Conservation (phyloP, 2,888 invertebrate genomes). For the Volucella bombylans region DNA sequence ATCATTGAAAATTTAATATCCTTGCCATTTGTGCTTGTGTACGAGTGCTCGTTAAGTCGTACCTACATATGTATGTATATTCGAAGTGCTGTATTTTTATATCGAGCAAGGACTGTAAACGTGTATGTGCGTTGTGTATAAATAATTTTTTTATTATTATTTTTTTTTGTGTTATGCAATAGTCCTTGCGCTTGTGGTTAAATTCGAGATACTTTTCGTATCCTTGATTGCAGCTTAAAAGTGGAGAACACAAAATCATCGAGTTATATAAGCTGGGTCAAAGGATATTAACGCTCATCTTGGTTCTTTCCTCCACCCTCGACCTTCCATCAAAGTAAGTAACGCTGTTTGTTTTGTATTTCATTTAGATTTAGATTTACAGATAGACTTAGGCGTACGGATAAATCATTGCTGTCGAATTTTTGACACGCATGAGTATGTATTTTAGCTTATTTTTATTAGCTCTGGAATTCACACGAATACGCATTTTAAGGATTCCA, state of each 20-base stretch:
- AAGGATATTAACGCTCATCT: constrained; percentile 36
- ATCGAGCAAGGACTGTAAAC: neutral
- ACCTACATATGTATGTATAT: too few species aligned
- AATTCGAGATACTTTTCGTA: constrained; percentile 23
- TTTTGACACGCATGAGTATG: constrained; percentile 23
- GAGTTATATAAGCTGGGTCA: constrained; percentile 45
- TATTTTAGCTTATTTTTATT: neutral
- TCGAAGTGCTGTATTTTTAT: neutral
- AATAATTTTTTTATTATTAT: neutral
- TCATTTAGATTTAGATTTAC: neutral
- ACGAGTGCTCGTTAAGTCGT: neutral
- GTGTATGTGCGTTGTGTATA: constrained; percentile 15
- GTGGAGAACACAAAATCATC: neutral
- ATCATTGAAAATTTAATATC: constrained; percentile 15
- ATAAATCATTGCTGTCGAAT: constrained; percentile 14
- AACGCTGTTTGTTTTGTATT: constrained; percentile 30
- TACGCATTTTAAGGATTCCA: too few species aligned
- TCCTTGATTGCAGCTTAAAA: constrained; percentile 11
- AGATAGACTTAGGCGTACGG: too few species aligned
- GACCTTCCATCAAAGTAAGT: constrained; percentile 39
- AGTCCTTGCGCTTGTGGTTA: constrained; percentile 11
- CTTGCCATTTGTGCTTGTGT: constrained; percentile 5
- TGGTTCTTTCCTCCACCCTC: neutral
- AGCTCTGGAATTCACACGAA: too few species aligned
- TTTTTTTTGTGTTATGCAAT: constrained; percentile 48